phyloP scores from a whole-genome alignment of 2,888 invertebrate genomes.

The Geotrupes spiniger region DNA sequence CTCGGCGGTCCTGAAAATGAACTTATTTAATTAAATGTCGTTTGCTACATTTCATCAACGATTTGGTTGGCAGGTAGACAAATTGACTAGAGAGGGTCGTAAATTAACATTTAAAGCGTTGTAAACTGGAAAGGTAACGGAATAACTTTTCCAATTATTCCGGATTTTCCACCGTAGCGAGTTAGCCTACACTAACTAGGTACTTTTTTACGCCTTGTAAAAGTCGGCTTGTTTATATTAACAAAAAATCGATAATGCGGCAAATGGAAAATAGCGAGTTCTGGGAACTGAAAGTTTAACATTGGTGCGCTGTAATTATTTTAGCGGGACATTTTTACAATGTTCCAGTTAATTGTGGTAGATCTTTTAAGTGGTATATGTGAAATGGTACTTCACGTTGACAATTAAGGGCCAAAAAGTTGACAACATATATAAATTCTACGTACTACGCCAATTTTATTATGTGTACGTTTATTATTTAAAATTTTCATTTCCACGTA shows the following conservation, averaged over 20 bases:
- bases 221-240: background rate
- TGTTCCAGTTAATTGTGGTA: no score
- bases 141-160: conserved; percentile 4
- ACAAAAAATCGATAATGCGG: background rate
- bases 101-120: conserved; percentile 6
- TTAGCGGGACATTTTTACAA: no score
- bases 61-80: conserved; percentile 3
- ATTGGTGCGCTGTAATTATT: no score
- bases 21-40: conserved; percentile 7
- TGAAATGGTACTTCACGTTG: no score
- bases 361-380: no score
- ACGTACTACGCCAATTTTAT: no score
- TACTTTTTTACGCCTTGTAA: background rate
- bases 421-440: no score
- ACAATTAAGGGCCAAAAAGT: no score
- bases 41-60: background rate
- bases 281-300: no score
- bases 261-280: background rate
- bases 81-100: conserved; percentile 1
- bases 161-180: background rate
- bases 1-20: background rate
- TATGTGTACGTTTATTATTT: no score
- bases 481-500: no score
- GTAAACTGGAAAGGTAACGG: conserved; percentile 1
- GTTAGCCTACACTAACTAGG: background rate